Percentiles rank a stretch among this genome's conserved stretches.
These are phyloP conservation scores for Calonectris borealis DNA, from an alignment of 2,113 vertebrate genomes.

Conservation along the genomic window DNA sequence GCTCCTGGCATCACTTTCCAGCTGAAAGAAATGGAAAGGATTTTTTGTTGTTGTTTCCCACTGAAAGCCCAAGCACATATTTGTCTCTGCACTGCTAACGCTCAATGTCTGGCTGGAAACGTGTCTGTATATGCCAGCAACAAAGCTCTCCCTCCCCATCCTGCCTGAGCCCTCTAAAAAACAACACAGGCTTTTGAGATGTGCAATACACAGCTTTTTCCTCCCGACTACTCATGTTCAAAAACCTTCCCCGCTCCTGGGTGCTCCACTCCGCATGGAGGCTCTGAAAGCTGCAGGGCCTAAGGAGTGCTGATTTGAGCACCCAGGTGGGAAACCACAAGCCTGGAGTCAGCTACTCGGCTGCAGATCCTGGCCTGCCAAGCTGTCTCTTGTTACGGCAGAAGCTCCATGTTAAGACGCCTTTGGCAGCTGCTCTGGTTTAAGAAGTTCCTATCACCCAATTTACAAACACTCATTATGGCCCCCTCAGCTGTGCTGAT, in stretches of 20 bases:
- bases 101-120: constrained; percentile 51
- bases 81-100: constrained; percentile 21
- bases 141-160: neutral
- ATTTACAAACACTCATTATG: neutral
- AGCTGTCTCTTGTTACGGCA: neutral
- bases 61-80: constrained; percentile 54
- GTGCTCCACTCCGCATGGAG: neutral
- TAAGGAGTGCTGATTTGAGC: neutral
- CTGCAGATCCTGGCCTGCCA: neutral
- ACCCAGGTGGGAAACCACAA: neutral
- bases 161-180: neutral
- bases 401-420: neutral
- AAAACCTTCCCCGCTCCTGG: neutral
- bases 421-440: constrained; percentile 12
- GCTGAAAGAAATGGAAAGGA: constrained; percentile 52
- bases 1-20: constrained; percentile 29
- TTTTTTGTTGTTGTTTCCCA: constrained; percentile 49
- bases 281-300: neutral
- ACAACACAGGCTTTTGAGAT: neutral
- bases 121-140: neutral
- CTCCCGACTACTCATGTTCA: neutral
- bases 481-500: neutral
- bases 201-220: neutral
- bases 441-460: neutral
- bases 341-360: neutral